A percentile compares a stretch with the other conserved stretches of the same genome.
phyloP scores from a whole-genome alignment of 2,797 vertebrate genomes.

The Paratrypauchen microcephalus region DNA sequence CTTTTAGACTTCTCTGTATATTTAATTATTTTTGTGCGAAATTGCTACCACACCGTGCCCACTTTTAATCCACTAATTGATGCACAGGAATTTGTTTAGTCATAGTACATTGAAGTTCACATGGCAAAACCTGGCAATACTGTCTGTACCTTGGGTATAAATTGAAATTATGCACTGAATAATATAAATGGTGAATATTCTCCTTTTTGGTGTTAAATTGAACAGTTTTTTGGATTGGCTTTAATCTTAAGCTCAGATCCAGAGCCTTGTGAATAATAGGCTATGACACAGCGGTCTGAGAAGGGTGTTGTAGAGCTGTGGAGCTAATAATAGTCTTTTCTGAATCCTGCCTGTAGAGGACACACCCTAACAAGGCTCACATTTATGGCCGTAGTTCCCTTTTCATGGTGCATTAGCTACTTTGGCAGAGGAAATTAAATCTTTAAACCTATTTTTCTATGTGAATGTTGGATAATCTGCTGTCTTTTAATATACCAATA shows the following conservation, averaged over 20 bases:
- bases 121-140: background rate
- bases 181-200: background rate
- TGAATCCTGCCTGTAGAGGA: constrained; percentile 55
- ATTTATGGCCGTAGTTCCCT: constrained; percentile 58
- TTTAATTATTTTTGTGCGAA: no score
- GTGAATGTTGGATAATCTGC: background rate
- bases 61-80: no score
- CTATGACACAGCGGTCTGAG: constrained; percentile 38
- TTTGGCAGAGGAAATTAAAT: constrained; percentile 63
- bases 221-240: background rate
- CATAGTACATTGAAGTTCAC: background rate
- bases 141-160: background rate
- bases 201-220: background rate
- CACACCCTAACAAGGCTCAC: constrained; percentile 74
- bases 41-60: no score
- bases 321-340: constrained; percentile 77
- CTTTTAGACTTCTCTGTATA: no score
- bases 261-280: constrained; percentile 4
- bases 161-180: background rate
- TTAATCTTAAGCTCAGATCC: background rate
- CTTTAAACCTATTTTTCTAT: constrained; percentile 17
- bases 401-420: constrained; percentile 60
- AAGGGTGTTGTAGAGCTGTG: constrained; percentile 40
- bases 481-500: no score
- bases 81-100: background rate